Percentiles rank a stretch among this genome's conserved stretches.
These are phyloP conservation scores for Leptatherina wallacei DNA, from an alignment of 2,797 vertebrate species.

Conservation along the genomic window DNA sequence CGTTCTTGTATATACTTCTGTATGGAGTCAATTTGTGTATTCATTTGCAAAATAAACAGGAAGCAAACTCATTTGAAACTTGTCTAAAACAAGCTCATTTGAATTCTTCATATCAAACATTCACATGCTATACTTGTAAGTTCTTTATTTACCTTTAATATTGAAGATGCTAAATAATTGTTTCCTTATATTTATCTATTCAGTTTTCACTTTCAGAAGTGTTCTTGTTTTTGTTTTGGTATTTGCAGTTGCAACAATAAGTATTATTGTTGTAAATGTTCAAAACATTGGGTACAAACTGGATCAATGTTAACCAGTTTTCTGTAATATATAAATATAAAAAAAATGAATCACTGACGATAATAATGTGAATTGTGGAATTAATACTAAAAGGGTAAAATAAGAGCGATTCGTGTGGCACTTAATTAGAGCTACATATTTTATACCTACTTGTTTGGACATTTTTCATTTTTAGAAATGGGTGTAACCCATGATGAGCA, in stretches of 20 bases:
- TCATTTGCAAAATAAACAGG: not conserved
- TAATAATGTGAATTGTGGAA: not conserved
- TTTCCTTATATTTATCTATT: not conserved
- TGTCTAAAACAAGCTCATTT: not conserved
- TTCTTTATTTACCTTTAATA: not conserved
- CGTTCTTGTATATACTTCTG: too few species aligned
- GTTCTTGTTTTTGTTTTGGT: not conserved
- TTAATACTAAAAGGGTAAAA: not conserved
- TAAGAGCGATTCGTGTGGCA: too few species aligned
- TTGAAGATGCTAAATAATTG: not conserved
- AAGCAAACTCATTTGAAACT: not conserved
- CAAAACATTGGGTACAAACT: too few species aligned
- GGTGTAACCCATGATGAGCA: conserved; percentile 37
- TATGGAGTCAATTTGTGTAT: not conserved
- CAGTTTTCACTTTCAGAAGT: not conserved
- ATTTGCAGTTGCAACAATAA: not conserved
- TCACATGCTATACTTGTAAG: not conserved
- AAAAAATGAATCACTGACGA: not conserved
- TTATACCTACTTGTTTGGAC: conserved; percentile 15
- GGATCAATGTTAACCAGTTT: not conserved
- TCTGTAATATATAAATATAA: not conserved
- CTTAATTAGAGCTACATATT: not conserved
- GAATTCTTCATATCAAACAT: not conserved
- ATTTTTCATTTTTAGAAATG: conserved; percentile 14
- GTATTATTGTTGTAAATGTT: too few species aligned